Conservation (phyloP, 2,888 invertebrate species). For the Drosophila kokeensis region DNA sequence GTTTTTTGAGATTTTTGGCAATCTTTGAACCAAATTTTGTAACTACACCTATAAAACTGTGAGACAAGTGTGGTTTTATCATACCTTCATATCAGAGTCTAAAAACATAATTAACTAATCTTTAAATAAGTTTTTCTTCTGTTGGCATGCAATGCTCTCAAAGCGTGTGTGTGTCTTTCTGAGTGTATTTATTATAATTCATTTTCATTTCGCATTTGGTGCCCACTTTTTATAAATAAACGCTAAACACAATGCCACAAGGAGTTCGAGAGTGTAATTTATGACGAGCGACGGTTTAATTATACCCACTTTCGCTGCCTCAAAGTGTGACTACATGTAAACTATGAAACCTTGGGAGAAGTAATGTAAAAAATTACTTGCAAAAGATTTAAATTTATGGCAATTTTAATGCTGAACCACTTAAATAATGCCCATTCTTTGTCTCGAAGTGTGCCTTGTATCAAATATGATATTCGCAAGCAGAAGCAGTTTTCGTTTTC, state of each 20-base stretch:
- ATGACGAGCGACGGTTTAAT: background rate
- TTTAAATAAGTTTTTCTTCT: slow-evolving; percentile 47
- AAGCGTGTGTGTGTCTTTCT: background rate
- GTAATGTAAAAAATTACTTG: background rate
- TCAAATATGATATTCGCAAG: background rate
- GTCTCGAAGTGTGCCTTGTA: background rate
- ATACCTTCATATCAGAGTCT: background rate
- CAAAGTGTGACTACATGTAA: background rate
- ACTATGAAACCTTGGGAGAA: background rate
- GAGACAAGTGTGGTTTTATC: background rate
- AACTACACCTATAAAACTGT: background rate
- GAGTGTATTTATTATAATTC: background rate
- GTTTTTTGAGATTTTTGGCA: too few relatives aligned
- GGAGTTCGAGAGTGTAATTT: background rate
- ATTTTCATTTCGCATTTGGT: slow-evolving; percentile 62
- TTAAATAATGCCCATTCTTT: background rate
- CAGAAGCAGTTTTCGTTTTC: background rate
- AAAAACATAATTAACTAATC: slow-evolving; percentile 21
- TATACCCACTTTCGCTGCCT: background rate
- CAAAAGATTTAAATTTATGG: background rate
- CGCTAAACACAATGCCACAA: slow-evolving; percentile 14
- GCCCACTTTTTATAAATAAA: slow-evolving; percentile 57
- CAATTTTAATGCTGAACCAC: background rate
- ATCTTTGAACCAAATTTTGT: background rate
- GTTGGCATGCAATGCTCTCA: slow-evolving; percentile 43